A percentile compares a stretch with the other conserved stretches of the same genome.
Conservation (phyloP, 2,113 vertebrate species). For the Tachuris rubrigastra region DNA sequence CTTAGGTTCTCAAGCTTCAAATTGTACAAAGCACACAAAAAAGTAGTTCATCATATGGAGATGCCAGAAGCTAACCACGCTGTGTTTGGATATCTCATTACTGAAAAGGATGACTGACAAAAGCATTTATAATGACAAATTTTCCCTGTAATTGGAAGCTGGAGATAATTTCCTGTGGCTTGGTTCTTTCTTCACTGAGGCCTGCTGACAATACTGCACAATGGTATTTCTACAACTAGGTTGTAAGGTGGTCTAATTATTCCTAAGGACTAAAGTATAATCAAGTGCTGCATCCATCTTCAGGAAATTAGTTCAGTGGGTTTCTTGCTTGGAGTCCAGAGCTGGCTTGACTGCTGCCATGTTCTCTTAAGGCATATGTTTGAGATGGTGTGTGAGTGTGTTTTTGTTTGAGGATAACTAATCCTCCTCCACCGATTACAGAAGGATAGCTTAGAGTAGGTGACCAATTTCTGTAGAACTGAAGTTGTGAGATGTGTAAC, state of each 20-base stretch:
- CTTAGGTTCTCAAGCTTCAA: neutral
- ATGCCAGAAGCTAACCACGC: neutral
- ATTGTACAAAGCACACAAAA: neutral
- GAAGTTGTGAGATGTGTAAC: neutral
- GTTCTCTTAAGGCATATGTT: neutral
- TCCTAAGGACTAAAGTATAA: neutral
- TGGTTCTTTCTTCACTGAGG: neutral
- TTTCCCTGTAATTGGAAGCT: neutral
- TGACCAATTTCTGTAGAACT: neutral
- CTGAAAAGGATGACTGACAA: neutral
- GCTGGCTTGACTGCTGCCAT: neutral
- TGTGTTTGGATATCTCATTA: neutral
- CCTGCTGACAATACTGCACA: neutral
- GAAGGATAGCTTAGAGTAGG: neutral
- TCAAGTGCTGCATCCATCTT: neutral
- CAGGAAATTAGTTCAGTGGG: neutral
- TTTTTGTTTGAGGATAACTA: neutral
- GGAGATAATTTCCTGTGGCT: neutral
- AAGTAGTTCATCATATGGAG: neutral
- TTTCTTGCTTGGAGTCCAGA: neutral
- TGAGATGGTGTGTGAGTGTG: neutral
- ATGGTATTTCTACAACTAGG: neutral
- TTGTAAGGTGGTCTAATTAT: neutral
- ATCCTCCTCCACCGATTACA: neutral
- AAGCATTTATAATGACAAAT: neutral